Base-by-base conservation (phyloP, 1,140 invertebrate species). In the Mya arenaria region DNA sequence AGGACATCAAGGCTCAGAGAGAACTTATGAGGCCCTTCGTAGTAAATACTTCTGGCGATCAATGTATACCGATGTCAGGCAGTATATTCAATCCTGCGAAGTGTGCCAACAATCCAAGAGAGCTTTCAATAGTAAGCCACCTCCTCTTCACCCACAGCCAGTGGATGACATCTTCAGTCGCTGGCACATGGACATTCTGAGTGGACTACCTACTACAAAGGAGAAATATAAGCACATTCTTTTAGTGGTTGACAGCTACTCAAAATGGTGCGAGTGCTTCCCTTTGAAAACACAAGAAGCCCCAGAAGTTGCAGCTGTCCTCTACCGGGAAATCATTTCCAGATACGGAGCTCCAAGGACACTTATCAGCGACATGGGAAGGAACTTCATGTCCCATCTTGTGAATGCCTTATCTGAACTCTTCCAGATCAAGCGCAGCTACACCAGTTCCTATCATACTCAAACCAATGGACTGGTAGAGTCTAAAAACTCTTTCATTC, bases 201-300 rank as follows among this genome's bases (percentile, higher is more conserved):
- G 84, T 56, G 78, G 75, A 2, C 36, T 88, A 17, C 60, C 85
- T 4, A 66, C 34, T 44, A 65, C 72, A 56, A 68, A 63, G 37
- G 74, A 84, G 25, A 80, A 80, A 25, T 78, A 84, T 34, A 69
- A 88, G 56, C 72, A 87, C 41, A 83, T 87, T 10, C 63, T 88
- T 15, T 41, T 86, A 0, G 69, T 84, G 0, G 79, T 87, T 32
- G 85, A 85, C 58, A 48, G 63, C 30, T 85, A 82, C 32, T 75
- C 82, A 4, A 66, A 77, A 66, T 87, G 85, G 85, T 30, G 74
- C 8, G 85, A 88, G 68, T n/a, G n/a, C 1, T 82, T 85, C 37
- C 66, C 65, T 28, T 36, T 84, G 15, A 75, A 66, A 34, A 78
- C 71, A 36, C 84, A 85, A 62, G 58, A 74, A 55, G 74, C 73